Conservation (phyloP, 2,797 vertebrate species). For the Rhinophrynus dorsalis region DNA sequence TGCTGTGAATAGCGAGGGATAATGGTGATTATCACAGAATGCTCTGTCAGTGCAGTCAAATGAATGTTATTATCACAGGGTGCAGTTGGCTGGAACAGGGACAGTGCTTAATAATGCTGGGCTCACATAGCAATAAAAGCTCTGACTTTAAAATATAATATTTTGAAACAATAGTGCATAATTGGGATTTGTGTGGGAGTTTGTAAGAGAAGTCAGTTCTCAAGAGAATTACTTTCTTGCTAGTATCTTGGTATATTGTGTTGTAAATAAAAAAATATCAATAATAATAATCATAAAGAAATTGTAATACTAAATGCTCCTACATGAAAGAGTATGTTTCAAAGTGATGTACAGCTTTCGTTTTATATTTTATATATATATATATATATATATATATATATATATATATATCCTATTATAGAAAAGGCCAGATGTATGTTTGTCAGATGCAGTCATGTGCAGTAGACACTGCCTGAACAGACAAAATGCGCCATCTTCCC, state of each 20-base stretch:
- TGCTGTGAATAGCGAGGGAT: neutral
- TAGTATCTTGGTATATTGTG: neutral
- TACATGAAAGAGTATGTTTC: no score
- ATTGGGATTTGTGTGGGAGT: slow-evolving; percentile 18
- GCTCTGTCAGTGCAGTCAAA: neutral
- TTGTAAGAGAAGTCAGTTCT: neutral
- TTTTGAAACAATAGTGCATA: neutral
- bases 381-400: no score
- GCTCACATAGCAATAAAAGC: neutral
- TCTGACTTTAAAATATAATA: neutral
- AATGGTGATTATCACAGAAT: slow-evolving; percentile 36
- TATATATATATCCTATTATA: no score
- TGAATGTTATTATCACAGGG: neutral
- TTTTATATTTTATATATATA: no score
- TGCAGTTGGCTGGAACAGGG: neutral
- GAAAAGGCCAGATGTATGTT: no score
- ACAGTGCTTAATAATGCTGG: neutral
- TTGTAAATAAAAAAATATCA: no score
- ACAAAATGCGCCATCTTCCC: no score
- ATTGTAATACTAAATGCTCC: no score
- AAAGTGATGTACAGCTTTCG: no score
- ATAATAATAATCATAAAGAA: no score
- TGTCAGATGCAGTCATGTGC: no score
- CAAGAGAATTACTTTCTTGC: neutral
- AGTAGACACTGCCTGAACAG: no score